Percentiles rank a stretch among this genome's conserved stretches.
phyloP scores from a whole-genome alignment of 1,140 invertebrate genomes.

The Bombyx mandarina region DNA sequence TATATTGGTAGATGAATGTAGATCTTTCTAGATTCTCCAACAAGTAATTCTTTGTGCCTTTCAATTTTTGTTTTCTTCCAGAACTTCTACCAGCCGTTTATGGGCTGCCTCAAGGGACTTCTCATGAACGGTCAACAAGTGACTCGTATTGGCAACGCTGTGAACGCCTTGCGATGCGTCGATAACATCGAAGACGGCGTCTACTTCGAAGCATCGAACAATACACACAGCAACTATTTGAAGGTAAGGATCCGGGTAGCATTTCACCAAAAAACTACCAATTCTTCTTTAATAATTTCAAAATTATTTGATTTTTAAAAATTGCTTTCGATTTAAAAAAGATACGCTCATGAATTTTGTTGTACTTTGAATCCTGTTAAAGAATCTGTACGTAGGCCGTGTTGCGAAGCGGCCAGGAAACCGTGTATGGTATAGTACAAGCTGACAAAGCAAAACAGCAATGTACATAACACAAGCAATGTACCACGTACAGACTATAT shows the following conservation, averaged over 20 bases:
- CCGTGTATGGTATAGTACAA: too few species aligned
- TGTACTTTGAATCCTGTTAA: too few species aligned
- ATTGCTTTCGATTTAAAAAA: too few species aligned
- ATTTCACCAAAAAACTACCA: too few species aligned
- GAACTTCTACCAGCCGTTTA: slow-evolving; percentile 76
- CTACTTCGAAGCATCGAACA: slow-evolving; percentile 81
- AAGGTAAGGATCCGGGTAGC: slow-evolving; percentile 26
- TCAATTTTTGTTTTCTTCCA: slow-evolving; percentile 18
- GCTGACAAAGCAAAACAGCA: too few species aligned
- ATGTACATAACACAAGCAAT: too few species aligned
- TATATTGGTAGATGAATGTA: background rate
- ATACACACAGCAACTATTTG: slow-evolving; percentile 47
- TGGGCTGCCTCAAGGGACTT: slow-evolving; percentile 90
- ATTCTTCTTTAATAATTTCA: too few species aligned
- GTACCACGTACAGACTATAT: too few species aligned
- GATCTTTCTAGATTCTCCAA: background rate
- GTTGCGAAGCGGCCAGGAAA: too few species aligned
- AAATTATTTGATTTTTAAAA: too few species aligned
- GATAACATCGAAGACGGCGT: slow-evolving; percentile 88
- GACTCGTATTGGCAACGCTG: slow-evolving; percentile 70
- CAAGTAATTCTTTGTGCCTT: background rate
- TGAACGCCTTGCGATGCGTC: slow-evolving; percentile 84
- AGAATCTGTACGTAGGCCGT: too few species aligned
- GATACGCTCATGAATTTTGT: too few species aligned
- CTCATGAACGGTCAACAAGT: slow-evolving; percentile 78